A percentile compares a stretch with the other conserved stretches of the same genome.
These are phyloP conservation scores for Pyrrhosoma nymphula DNA, from an alignment of 2,888 invertebrate genomes.

Conservation along the genomic window DNA sequence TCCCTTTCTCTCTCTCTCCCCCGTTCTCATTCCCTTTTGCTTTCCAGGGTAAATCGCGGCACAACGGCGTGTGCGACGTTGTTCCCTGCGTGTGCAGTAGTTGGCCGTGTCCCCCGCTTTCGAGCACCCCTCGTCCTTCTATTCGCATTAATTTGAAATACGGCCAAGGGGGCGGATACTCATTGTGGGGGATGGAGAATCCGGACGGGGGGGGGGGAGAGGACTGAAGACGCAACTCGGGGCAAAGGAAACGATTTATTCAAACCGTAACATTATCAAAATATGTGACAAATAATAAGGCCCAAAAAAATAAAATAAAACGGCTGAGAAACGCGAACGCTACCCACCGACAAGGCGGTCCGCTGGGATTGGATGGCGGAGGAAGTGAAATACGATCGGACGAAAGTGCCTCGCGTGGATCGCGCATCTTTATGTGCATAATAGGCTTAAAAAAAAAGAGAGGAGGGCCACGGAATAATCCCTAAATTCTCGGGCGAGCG, in stretches of 20 bases:
- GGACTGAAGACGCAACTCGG: neutral
- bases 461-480: neutral
- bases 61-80: neutral
- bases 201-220: neutral
- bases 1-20: neutral
- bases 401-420: neutral
- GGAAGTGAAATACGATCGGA: constrained; percentile 4
- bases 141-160: constrained; percentile 38
- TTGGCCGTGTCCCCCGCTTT: neutral
- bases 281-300: neutral
- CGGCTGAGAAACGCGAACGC: neutral
- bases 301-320: neutral
- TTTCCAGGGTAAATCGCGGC: neutral
- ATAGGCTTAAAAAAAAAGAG: neutral
- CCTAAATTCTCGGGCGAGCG: neutral
- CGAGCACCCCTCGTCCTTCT: neutral
- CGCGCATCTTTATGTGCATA: constrained; percentile 44
- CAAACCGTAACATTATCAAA: neutral
- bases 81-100: neutral
- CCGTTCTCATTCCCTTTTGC: neutral
- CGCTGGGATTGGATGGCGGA: neutral
- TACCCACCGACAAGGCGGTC: neutral
- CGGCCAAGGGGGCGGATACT: neutral
- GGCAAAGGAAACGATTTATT: neutral
- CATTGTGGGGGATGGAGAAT: neutral